Base-by-base conservation (phyloP, 2,113 vertebrate genomes). In the Lepidothrix coronata region DNA sequence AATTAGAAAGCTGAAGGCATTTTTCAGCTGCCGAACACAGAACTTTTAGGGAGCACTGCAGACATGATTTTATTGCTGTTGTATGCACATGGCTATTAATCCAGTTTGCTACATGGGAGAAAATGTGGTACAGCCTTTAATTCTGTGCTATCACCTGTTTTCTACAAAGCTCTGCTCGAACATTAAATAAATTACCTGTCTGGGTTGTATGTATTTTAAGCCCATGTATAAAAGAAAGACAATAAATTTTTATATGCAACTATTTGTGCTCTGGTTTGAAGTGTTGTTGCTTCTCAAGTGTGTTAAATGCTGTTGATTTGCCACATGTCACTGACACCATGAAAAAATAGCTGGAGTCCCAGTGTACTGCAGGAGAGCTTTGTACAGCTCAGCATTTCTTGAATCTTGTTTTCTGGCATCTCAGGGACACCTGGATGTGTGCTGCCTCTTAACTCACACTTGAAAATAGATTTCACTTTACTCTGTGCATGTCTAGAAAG, bases 201-300 rank as follows among this genome's bases (percentile, higher is more conserved):
- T 22, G 44, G 24, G 9, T 39, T 91, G 25, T 82, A 54, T 86
- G 79, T 91, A 71, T 93, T 92, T 92, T 72, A 93, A 86, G 8
- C 24, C 17, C 6, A 4, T 85, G 44, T 63, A 92, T 68, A 44
- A 63, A 88, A 67, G 77, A 54, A 72, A 12, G 14, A 16, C 22
- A 95, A 97, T 95, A 97, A 96, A 96, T 88, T 93, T 96, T 97
- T 96, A 91, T 91, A 86, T 88, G 96, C 90, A 91, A 31, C 28
- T 63, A 48, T 66, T 72, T 85, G 59, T 91, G n/a, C 30, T 84
- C 4, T 77, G 67, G 35, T 46, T 83, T 70, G 4, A 68, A 78
- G 31, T 51, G 35, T 15, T 41, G 9, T 59, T 89, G 9, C 5
- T 78, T 93, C 62, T 70, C 12, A 46, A 58, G 30, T 65, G 33